phyloP scores from a whole-genome alignment of 2,888 invertebrate species.

The Anthrax anthrax region DNA sequence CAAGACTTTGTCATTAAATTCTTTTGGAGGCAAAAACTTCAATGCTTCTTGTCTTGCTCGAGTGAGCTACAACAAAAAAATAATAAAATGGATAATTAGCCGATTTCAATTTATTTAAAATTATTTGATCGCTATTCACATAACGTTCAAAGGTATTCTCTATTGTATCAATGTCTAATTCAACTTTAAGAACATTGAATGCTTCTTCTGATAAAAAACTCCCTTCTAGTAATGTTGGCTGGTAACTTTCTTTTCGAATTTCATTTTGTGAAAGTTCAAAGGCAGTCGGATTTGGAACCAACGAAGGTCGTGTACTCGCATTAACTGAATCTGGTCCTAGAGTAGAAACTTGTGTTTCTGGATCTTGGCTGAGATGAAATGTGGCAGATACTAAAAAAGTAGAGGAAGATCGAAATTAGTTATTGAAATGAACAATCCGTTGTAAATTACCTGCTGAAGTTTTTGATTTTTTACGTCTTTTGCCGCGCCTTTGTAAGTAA shows the following conservation, averaged over 20 bases:
- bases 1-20: background rate
- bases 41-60: conserved; percentile 29
- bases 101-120: no score
- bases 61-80: no score
- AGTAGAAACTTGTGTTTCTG: conserved; percentile 55
- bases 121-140: no score
- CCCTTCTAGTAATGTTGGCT: conserved; percentile 29
- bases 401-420: background rate
- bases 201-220: conserved; percentile 31
- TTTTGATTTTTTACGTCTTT: conserved; percentile 37
- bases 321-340: conserved; percentile 51
- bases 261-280: conserved; percentile 20
- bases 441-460: conserved; percentile 13
- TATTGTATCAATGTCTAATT: conserved; percentile 28
- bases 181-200: conserved; percentile 28
- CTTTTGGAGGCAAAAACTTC: conserved; percentile 21
- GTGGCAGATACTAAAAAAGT: conserved; percentile 13
- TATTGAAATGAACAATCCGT: background rate
- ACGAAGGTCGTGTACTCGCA: conserved; percentile 49
- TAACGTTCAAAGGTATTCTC: conserved; percentile 32
- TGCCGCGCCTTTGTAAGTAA: conserved; percentile 40
- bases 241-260: conserved; percentile 26
- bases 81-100: no score
- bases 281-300: conserved; percentile 35
- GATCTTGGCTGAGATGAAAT: conserved; percentile 38